Evolutionary conservation across 2,113 vertebrate genomes (phyloP).

Genomic region (Jaculus jaculus): DNA sequence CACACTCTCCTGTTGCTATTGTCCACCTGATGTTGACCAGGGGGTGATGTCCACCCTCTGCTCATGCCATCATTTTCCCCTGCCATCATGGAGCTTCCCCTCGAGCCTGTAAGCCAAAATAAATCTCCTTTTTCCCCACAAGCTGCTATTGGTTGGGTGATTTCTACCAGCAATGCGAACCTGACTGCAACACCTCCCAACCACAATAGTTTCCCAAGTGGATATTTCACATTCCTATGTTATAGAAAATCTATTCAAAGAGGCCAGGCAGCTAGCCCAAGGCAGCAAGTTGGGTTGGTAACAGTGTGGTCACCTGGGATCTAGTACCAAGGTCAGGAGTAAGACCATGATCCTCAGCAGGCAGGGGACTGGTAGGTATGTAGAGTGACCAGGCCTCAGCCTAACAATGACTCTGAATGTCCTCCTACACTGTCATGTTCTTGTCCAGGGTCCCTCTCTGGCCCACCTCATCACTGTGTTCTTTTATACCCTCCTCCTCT

Average conservation of each 20-base stretch:
- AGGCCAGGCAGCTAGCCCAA: background rate
- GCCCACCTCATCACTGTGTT: background rate
- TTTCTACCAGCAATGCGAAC: too few species aligned
- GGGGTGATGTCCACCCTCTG: too few species aligned
- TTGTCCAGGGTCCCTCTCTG: background rate
- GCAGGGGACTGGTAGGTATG: background rate
- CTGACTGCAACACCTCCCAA: too few species aligned
- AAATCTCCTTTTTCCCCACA: too few species aligned
- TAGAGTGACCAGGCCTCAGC: background rate
- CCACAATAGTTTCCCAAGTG: rapidly evolving
- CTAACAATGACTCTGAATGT: rapidly evolving
- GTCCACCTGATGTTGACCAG: too few species aligned
- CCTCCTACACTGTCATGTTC: background rate
- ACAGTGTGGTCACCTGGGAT: background rate
- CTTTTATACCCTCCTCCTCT: background rate
- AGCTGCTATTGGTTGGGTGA: too few species aligned
- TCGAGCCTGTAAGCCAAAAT: too few species aligned
- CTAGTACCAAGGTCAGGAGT: background rate
- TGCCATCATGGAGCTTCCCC: too few species aligned
- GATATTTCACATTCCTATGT: background rate
- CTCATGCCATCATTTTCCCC: too few species aligned
- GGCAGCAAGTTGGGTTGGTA: background rate
- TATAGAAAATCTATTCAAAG: background rate
- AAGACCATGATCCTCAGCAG: background rate
- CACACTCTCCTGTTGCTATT: too few species aligned